Evolutionary conservation across 1,140 invertebrate species (phyloP), one percentile per base, ranked within the genome.

Genomic region (Homarus americanus): DNA sequence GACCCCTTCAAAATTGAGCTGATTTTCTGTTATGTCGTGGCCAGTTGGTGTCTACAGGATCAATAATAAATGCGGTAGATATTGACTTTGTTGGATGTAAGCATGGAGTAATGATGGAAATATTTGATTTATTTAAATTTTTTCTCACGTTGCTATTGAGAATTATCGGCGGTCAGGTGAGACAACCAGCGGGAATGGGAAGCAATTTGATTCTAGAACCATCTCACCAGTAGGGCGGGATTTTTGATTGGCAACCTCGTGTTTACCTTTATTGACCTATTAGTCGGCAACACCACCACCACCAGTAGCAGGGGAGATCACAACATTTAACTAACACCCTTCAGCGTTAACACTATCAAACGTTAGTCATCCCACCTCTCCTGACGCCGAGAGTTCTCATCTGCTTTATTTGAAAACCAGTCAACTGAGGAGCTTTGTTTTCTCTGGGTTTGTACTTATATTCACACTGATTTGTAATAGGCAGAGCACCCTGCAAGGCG

Each of bases 11-110:
- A 82, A 91, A 91, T 80, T 86, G 69, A 91, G 89, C 89, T 91
- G 89, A 91, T 91, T 91, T 91, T 86, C 89, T 91, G 89, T 91
- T 91, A 85, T 91, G 89, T 91, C 76, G 89, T 91, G 89, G 89
- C 89, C 89, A 91, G 89, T 91, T 91, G 89, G 89, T 91, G 89
- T 91, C 89, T 85, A 85, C 82, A 91, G 80, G 89, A 91, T 91
- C 82, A 86, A 91, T 91, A 86, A 86, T 91, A 86, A 79, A 86
- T 91, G 89, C 89, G 83, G 83, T 85, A 91, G 89, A 85, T 91
- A 85, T 69, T 85, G 83, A 91, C 83, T 86, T 91, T 79, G 89
- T 91, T 91, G 89, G 89, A 91, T 91, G 82, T 91, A 91, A 91
- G 89, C 82, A 86, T 91, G 89, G 75, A 91, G 75, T 91, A 91